Evolutionary conservation across 2,797 vertebrate genomes (phyloP), one percentile per base, ranked within the genome.

Genomic region (Aldrovandia affinis): DNA sequence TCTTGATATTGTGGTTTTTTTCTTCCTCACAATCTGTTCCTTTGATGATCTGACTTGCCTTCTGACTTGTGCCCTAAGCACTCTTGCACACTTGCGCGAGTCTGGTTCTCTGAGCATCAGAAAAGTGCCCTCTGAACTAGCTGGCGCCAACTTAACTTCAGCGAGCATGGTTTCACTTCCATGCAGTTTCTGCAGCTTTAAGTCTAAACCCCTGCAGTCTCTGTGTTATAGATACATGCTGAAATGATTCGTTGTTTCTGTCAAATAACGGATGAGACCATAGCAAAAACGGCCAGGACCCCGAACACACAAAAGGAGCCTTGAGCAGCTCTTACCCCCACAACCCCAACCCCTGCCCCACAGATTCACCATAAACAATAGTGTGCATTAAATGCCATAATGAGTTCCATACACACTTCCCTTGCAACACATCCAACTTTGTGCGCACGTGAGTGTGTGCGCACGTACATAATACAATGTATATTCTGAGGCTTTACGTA

Each of bases 221-320:
- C 57, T 68, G 30, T 81, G 36, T 63, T 77, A 84, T 52, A 52
- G 25, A 70, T 36, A 42, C 55, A 63, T 39, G 81, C 42, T 83
- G 75, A 57, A 77, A n/a, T 57, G 20, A 81, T 25, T 83, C 33
- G 81, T 33, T 75, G 68, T 73, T 77, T 63, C n/a, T 70, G 15
- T 42, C 36, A 30, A 79, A 75, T 33, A 52, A 81, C 33, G 75
- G 54, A 57, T 33, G 79, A 65, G 22, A 15, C 68, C 39, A n/a
- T 70, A 70, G 3, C 36, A 75, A 75, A 75, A 75, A 25, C 44
- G 70, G 42, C 54, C 57, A 65, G 33, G 83, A 54, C 30, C 36
- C 25, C n/a, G 22, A 82, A 20, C 82, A 80, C 79, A 61, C 52
- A 81, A 81, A 80, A 25, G 39, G 39, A 61, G 25, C 73, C 68